Evolutionary conservation across 2,797 vertebrate species (phyloP).

Genomic region (Sebastolobus alascanus): DNA sequence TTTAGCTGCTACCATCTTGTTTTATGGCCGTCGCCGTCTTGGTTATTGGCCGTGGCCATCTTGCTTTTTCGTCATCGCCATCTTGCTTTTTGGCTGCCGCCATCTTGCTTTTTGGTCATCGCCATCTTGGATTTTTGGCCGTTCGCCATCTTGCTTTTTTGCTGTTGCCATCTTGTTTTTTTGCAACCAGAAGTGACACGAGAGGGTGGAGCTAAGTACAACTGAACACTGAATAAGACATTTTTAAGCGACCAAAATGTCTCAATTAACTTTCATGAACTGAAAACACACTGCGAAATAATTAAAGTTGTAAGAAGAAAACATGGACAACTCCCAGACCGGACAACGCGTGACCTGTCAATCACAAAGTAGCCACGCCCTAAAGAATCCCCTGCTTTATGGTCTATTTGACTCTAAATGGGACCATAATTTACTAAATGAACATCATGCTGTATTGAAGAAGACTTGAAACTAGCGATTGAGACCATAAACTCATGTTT

Average conservation of each 20-base stretch:
- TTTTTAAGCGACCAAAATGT: background rate
- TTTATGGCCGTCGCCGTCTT: too few relatives aligned
- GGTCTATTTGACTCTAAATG: too few relatives aligned
- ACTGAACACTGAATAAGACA: background rate
- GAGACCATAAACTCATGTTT: too few relatives aligned
- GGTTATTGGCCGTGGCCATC: too few relatives aligned
- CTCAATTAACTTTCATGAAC: background rate
- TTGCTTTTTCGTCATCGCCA: too few relatives aligned
- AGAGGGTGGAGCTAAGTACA: too few relatives aligned
- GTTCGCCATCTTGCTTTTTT: too few relatives aligned
- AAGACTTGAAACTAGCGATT: background rate
- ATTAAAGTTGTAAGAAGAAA: background rate
- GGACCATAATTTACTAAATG: too few relatives aligned
- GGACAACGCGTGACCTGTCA: too few relatives aligned
- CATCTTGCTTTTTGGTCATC: background rate
- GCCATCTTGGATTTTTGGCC: background rate
- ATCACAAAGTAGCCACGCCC: too few relatives aligned
- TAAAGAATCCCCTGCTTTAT: too few relatives aligned
- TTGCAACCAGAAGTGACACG: background rate
- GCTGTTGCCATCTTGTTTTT: fast-evolving
- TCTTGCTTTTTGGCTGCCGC: background rate
- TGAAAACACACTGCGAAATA: background rate
- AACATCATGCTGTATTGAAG: too few relatives aligned
- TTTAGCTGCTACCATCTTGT: background rate
- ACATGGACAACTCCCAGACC: background rate